Base-by-base conservation (phyloP, 2,888 invertebrate species). In the Rutpela maculata region DNA sequence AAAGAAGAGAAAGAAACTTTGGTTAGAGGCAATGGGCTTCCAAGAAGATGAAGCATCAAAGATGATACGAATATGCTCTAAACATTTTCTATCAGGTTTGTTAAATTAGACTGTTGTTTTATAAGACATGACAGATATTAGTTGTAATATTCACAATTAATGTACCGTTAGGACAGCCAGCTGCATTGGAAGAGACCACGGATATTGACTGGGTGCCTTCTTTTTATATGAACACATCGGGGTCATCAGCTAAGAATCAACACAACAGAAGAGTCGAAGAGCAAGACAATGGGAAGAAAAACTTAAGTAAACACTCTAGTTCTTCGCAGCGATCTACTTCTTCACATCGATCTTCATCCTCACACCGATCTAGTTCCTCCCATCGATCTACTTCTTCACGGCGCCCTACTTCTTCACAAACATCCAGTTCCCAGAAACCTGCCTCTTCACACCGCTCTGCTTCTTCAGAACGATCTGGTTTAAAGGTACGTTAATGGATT, bases 41-140 rank as follows among this genome's bases (percentile, higher is more conserved):
- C 18, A 43, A 22, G 19, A 35, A 0, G 60, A 60, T 43, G 70
- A 70, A n/a, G n/a, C 60, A 9, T 18, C 18, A 19, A 19, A 56
- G 10, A 60, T 19, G 31, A 22, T 70, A 18, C n/a, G 38, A 43
- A 59, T 70, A 50, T 70, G 70, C 26, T 19, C 43, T 15, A 59
- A 70, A 38, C 70, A 70, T 60, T 70, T 70, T 35, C 15, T 60
- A 70, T 60, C 60, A 70, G 70, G 70, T 70, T 60, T 59, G 70
- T 70, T 50, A 22, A 11, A 17, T 17, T 60, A 35, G 17, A n/a
- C 17, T 59, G n/a, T n/a, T 3, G 31, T 19, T 12, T 35, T 17
- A 7, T 63, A 11, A 26, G n/a, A 18, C n/a, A 17, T 63, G 7
- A 63, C 17, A 38, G 1, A 18, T 38, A n/a, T 38, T 38, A 38